Evolutionary conservation across 2,797 vertebrate genomes (phyloP).

Genomic region (Etheostoma nigrum): DNA sequence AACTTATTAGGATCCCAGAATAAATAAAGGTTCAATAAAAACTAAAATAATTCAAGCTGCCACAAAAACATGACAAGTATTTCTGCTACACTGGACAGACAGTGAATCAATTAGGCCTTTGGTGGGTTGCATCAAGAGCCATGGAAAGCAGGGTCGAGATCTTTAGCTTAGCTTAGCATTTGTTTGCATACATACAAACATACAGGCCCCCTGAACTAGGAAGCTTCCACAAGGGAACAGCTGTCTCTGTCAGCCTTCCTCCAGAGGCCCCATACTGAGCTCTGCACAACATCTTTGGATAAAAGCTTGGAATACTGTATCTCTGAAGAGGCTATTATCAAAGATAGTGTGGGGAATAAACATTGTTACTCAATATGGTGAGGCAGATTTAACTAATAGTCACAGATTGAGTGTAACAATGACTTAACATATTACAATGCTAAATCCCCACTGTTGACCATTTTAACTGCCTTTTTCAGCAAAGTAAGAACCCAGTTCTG

Average conservation of each 20-base stretch:
- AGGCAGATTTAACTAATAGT: not conserved
- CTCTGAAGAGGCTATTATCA: conserved; percentile 7
- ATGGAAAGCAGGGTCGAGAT: conserved; percentile 24
- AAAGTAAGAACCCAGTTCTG: not conserved
- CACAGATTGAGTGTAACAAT: not conserved
- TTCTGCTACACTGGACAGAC: conserved; percentile 55
- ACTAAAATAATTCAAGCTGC: conserved; percentile 64
- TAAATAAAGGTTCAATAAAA: too few species aligned
- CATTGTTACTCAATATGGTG: not conserved
- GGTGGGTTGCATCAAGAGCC: conserved; percentile 27
- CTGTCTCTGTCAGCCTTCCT: conserved; percentile 77
- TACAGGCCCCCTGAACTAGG: conserved; percentile 40
- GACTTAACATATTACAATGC: not conserved
- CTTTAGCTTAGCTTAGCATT: conserved; percentile 63
- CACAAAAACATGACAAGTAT: conserved; percentile 83
- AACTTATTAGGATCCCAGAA: conserved; percentile 33
- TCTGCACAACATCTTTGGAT: conserved; percentile 40
- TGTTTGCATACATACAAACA: conserved; percentile 20
- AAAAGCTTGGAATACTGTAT: conserved; percentile 28
- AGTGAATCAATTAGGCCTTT: conserved; percentile 66
- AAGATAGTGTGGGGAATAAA: not conserved
- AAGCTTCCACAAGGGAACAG: conserved; percentile 69
- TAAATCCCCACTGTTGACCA: not conserved
- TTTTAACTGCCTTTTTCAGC: not conserved
- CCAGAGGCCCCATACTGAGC: conserved; percentile 68